Conservation (phyloP, 1,140 invertebrate species). For the Hermatobates lingyangjiaoensis region DNA sequence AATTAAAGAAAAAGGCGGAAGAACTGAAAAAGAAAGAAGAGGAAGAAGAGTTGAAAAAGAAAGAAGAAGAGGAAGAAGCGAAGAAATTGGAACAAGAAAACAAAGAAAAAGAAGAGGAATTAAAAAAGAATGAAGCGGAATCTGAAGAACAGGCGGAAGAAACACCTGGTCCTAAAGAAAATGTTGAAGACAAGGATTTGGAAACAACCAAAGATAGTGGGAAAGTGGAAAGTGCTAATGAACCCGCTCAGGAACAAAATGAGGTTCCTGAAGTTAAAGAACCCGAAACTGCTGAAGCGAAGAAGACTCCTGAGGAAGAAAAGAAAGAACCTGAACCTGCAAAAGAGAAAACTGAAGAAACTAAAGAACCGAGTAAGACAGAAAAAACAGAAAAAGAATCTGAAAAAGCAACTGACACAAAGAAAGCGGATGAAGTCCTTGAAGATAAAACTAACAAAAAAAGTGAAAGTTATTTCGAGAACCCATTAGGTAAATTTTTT, state of each 20-base stretch:
- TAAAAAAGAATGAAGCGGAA: slow-evolving; percentile 19
- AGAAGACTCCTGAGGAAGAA: neutral
- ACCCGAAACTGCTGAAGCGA: neutral
- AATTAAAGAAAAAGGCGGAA: slow-evolving; percentile 22
- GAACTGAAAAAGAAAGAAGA: slow-evolving; percentile 19
- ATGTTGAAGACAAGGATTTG: neutral
- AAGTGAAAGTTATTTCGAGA: slow-evolving; percentile 46
- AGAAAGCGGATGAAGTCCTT: slow-evolving; percentile 12
- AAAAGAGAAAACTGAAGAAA: slow-evolving; percentile 4
- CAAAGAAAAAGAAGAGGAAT: slow-evolving; percentile 21
- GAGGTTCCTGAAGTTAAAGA: neutral
- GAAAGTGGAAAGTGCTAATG: neutral
- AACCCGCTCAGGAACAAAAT: slow-evolving; percentile 1
- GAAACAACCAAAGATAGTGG: neutral
- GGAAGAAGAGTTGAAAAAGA: slow-evolving; percentile 23
- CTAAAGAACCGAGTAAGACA: slow-evolving; percentile 6
- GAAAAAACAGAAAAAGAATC: slow-evolving; percentile 9
- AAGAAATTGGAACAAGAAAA: slow-evolving; percentile 19
- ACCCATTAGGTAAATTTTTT: slow-evolving; percentile 76
- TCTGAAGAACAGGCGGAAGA: slow-evolving; percentile 23
- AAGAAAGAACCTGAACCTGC: slow-evolving; percentile 2
- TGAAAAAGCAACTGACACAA: slow-evolving; percentile 9
- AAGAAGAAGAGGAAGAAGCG: slow-evolving; percentile 19
- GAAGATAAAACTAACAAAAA: slow-evolving; percentile 14
- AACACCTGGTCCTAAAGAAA: neutral